Base-by-base conservation (phyloP, 1,140 invertebrate species). In the Aleiodes sp. region DNA sequence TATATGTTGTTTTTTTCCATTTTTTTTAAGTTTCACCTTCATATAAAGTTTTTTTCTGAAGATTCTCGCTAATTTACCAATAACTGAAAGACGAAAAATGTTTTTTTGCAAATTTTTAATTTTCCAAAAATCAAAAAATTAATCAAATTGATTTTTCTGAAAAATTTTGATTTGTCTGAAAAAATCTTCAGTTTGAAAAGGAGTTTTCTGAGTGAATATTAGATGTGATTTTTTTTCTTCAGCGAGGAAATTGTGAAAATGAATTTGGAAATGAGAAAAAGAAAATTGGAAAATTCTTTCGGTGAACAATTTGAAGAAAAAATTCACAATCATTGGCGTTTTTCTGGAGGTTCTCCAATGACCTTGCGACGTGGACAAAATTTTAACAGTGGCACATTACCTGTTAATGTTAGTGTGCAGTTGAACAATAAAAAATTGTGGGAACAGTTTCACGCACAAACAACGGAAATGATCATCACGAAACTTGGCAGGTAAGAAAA, bases 401-500 rank as follows among this genome's bases (percentile, higher is more conserved):
- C 72, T 19, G 12, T 56, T 2, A 68, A 74, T 3, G 80, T 83
- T 0, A 76, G 69, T 8, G 74, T 83, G 1, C 69, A 79, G 6
- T 68, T 86, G 4, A 65, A 76, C 10, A 86, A 86, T 71, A 73
- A 70, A 0, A 86, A 90, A 6, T 78, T 89, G 0, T 89, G 88
- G 88, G 74, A 88, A 37, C 85, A 90, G 70, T 93, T 93, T 79
- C 87, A 91, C 76, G 81, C 87, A 4, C 77, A 91, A 14, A 90
- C 88, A 3, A 93, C 91, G 0, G 92, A 93, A 69, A 93, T 93
- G 92, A 92, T 93, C 67, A 93, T 93, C 72, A 93, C 92, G 0
- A 93, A 92, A 79, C 87, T 88, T 24, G 92, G 92, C 72, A 88
- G 92, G 91, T 93, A 78, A 84, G 85, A 75, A 19, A 35, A 37